phyloP scores from a whole-genome alignment of 2,797 vertebrate species.

The Lophotriccus pileatus region DNA sequence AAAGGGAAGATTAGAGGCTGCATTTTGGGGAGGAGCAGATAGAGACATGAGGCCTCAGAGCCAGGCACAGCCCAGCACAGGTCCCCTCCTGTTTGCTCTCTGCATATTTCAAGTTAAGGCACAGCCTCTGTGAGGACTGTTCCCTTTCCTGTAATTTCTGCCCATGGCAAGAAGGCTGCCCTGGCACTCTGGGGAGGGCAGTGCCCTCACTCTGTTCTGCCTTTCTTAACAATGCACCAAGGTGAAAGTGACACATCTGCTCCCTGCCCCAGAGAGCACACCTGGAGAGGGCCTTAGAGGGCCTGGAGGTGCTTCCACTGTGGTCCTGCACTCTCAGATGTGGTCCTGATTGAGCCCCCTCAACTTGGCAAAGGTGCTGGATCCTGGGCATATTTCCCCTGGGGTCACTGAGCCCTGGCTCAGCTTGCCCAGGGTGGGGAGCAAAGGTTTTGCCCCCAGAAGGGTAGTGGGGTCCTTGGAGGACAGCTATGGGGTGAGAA shows the following conservation, averaged over 20 bases:
- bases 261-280: too few relatives aligned
- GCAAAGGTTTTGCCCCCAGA: neutral
- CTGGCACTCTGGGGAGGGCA: neutral
- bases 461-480: accelerated
- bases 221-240: neutral
- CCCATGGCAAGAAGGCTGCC: neutral
- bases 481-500: accelerated
- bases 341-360: neutral
- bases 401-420: neutral
- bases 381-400: accelerated
- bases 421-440: neutral
- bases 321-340: neutral
- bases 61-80: neutral
- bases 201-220: neutral
- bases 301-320: neutral
- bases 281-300: neutral
- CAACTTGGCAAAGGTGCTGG: neutral
- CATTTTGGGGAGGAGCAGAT: neutral
- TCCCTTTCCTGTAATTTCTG: neutral
- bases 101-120: neutral
- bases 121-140: neutral
- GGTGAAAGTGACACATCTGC: neutral
- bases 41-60: neutral
- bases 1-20: neutral
- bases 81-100: neutral